Conservation (phyloP, 2,797 vertebrate genomes). For the Hippoglossus hippoglossus region DNA sequence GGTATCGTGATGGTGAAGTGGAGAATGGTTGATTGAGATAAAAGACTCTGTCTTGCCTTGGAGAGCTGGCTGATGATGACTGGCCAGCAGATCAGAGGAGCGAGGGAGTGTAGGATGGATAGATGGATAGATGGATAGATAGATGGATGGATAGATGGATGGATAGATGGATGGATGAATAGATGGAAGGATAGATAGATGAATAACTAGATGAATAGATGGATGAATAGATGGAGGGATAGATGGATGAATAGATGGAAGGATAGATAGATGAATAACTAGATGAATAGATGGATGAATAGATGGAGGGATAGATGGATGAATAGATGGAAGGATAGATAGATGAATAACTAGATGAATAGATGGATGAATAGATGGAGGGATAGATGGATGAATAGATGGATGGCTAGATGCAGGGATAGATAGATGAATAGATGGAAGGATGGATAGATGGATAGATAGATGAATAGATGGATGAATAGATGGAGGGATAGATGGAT, state of each 20-base stretch:
- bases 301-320: too few species aligned
- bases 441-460: neutral
- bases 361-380: slow-evolving; percentile 42
- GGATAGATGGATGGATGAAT: slow-evolving; percentile 4
- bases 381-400: too few species aligned
- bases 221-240: neutral
- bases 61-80: slow-evolving; percentile 58
- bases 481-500: slow-evolving; percentile 4
- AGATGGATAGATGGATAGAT: too few species aligned
- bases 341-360: too few species aligned
- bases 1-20: slow-evolving; percentile 37
- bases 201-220: slow-evolving; percentile 46
- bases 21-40: slow-evolving; percentile 68
- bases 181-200: too few species aligned
- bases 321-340: too few species aligned
- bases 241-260: too few species aligned
- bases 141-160: slow-evolving; percentile 17
- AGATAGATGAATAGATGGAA: slow-evolving; percentile 48
- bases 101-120: slow-evolving; percentile 13
- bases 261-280: slow-evolving; percentile 38
- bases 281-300: too few species aligned
- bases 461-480: too few species aligned
- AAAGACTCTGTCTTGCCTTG: slow-evolving; percentile 59
- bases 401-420: too few species aligned
- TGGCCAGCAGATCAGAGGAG: slow-evolving; percentile 60